phyloP scores from a whole-genome alignment of 2,113 vertebrate species.

The Datnioides undecimradiatus region DNA sequence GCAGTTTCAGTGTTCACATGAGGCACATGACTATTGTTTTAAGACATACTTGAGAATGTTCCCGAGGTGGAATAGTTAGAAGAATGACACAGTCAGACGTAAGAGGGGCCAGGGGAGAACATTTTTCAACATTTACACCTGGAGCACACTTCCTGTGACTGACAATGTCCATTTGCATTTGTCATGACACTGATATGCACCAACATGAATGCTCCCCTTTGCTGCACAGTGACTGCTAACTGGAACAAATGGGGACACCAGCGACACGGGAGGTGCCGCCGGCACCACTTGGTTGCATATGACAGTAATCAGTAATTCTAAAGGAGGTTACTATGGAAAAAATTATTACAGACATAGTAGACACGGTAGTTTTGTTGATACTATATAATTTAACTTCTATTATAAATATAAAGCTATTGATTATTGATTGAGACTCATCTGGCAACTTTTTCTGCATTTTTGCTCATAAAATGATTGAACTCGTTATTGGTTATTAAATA shows the following conservation, averaged over 20 bases:
- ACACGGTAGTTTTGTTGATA: no score
- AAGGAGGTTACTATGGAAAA: neutral
- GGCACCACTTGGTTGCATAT: no score
- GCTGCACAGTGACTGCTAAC: neutral
- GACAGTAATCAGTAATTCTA: neutral
- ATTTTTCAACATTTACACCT: no score
- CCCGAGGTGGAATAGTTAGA: fast-evolving
- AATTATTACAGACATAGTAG: neutral
- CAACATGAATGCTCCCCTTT: neutral
- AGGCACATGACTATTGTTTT: neutral
- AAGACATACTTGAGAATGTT: no score
- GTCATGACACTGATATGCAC: neutral
- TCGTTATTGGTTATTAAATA: neutral
- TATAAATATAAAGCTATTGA: no score
- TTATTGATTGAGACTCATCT: no score
- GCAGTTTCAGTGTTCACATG: neutral
- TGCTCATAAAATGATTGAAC: neutral
- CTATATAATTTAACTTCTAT: no score
- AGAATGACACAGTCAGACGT: no score
- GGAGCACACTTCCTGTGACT: no score
- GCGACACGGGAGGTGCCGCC: neutral
- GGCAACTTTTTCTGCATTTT: neutral
- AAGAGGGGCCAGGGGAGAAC: no score
- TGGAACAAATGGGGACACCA: neutral
- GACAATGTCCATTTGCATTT: no score